These are phyloP conservation scores for Muricea muricata DNA, from an alignment of 92 coral and sea anemone genomes.

Conservation along the genomic window DNA sequence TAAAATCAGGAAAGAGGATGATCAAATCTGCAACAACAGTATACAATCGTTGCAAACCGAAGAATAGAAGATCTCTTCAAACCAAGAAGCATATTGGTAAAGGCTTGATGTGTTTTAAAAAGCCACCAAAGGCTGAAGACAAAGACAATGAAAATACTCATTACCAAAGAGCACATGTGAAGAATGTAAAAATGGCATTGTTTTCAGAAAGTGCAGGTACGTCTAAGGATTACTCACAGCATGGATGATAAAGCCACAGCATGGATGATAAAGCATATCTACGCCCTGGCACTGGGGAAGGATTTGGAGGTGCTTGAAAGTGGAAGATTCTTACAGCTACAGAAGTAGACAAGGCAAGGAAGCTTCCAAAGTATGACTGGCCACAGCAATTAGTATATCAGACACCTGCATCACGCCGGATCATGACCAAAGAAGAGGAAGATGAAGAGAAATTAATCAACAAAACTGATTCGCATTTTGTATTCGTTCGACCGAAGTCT, in stretches of 20 bases:
- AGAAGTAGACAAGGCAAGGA: slow-evolving; percentile 12
- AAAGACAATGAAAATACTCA: slow-evolving; percentile 8
- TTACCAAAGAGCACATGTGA: slow-evolving; percentile 36
- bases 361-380: slow-evolving; percentile 38
- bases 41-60: slow-evolving; percentile 43
- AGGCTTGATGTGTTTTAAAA: slow-evolving; percentile 40
- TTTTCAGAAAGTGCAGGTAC: slow-evolving; percentile 4
- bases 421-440: neutral
- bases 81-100: slow-evolving; percentile 24
- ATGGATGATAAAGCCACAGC: too few relatives aligned
- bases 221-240: neutral
- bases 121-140: slow-evolving; percentile 30
- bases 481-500: neutral
- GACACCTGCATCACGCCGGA: slow-evolving; percentile 16
- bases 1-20: slow-evolving; percentile 25
- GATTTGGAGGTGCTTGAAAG: slow-evolving; percentile 9
- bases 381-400: slow-evolving; percentile 16
- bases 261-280: slow-evolving; percentile 17
- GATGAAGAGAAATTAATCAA: neutral
- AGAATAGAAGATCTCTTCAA: slow-evolving; percentile 20
- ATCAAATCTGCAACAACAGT: slow-evolving; percentile 51
- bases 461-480: neutral
- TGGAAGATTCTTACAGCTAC: neutral
- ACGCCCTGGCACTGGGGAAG: slow-evolving; percentile 39
- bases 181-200: slow-evolving; percentile 3